Percentiles rank a stretch among this genome's conserved stretches.
Conservation (phyloP, 2,113 vertebrate species). For the Tauraco erythrolophus region DNA sequence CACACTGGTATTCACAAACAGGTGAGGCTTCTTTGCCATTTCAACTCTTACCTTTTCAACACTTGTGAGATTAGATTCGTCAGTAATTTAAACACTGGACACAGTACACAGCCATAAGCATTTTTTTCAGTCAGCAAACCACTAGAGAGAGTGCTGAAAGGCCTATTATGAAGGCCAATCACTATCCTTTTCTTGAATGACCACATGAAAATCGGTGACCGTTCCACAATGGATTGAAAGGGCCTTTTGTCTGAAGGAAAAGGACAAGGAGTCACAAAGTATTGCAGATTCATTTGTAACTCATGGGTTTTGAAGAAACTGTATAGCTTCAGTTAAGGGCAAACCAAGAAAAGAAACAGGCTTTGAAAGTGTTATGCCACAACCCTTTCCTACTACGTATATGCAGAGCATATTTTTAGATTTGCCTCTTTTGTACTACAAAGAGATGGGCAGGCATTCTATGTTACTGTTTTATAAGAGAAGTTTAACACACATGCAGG, state of each 20-base stretch:
- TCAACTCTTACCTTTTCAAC: not conserved
- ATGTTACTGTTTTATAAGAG: conserved; percentile 15
- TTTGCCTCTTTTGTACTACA: not conserved
- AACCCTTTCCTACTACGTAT: not conserved
- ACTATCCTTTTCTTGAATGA: conserved; percentile 38
- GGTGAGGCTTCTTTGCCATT: not conserved
- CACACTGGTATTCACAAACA: not conserved
- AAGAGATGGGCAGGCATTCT: conserved; percentile 17
- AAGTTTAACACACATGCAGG: conserved; percentile 44
- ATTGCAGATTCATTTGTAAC: conserved; percentile 14
- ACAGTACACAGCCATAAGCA: not conserved
- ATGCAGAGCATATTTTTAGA: conserved; percentile 29
- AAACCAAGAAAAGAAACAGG: conserved; percentile 37
- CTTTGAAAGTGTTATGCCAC: conserved; percentile 22
- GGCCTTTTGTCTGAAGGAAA: conserved; percentile 37
- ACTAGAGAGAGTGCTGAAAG: not conserved
- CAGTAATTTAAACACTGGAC: not conserved
- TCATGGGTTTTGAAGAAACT: conserved; percentile 39
- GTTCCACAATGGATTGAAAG: conserved; percentile 18
- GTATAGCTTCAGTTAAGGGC: conserved; percentile 34
- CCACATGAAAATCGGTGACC: conserved; percentile 39
- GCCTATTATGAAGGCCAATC: conserved; percentile 18
- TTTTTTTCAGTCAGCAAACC: not conserved
- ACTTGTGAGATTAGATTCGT: not conserved
- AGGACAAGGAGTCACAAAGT: conserved; percentile 54